Evolutionary conservation across 2,888 invertebrate species (phyloP), one percentile per base, ranked within the genome.

Genomic region (Automeris io): DNA sequence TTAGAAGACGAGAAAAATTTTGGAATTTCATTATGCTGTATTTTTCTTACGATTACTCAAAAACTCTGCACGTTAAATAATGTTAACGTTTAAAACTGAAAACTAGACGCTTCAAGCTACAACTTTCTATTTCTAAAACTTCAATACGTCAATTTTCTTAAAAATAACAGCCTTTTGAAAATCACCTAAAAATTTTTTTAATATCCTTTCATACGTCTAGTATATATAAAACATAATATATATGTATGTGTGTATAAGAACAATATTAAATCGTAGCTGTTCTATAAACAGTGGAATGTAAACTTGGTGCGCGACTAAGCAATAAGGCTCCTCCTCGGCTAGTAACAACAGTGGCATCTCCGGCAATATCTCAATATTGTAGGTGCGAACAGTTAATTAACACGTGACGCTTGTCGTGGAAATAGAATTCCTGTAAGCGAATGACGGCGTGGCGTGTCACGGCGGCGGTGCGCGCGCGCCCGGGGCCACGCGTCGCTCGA

Each of bases 361-460:
- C 67, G 68, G 68, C 64, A 67, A 82, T 85, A 82, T 85, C 85
- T 83, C 83, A 83, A 83, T 85, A 85, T 73, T 70, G 80, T 80
- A 86, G 86, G 86, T 85, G 85, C 72, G 80, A 82, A 67, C 57
- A 67, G 76, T 86, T 86, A 86, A 86, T 86, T 86, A 86, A 85
- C 81, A 82, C 82, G 76, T 83, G 83, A 85, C 73, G 85, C 71
- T 73, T 78, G 85, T 81, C 71, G 78, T 78, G 73, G 80, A 86
- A 85, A 85, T 85, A 85, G 83, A 82, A 83, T 82, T 83, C 81
- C 73, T 78, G 83, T 80, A 77, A 80, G 71, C 70, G 66, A 57
- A 60, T 52, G 51, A 40, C 39, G 37, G 78, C 73, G 80, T 76
- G 78, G 70, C 72, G 79, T 81, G 78, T 81, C 73, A 71, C 61